Base-by-base conservation (phyloP, 2,113 vertebrate species). In the Trichomycterus rosablanca region DNA sequence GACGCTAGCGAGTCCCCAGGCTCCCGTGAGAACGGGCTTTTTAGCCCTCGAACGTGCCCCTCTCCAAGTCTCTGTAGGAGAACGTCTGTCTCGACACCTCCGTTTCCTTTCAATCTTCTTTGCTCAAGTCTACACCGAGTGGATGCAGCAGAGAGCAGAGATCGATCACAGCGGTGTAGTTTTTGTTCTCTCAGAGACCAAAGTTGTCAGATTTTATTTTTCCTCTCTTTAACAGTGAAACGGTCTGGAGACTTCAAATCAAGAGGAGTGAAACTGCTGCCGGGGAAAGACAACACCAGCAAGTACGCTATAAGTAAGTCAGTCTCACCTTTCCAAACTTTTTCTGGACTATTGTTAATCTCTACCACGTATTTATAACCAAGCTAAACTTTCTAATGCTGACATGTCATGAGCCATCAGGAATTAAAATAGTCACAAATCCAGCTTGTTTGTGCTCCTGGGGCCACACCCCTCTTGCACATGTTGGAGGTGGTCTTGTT, bases 291-390 rank as follows among this genome's bases (percentile, higher is more conserved):
- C 91, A 93, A 93, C 91, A 94, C 88, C 84, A 95, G 94, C 90
- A 97, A 97, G 90, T 94, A 96, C 88, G 94, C 95, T 88, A 91
- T 97, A 88, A 96, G 94, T 97, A 93, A 97, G 94, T 97, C 82
- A 63, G 70, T 76, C 60, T 57, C 78, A 78, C 76, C 68, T 78
- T 72, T 72, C 72, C 76, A n/a, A n/a, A n/a, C n/a, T n/a, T n/a
- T n/a, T n/a, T n/a, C n/a, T n/a, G n/a, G n/a, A n/a, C n/a, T n/a
- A n/a, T n/a, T n/a, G n/a, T n/a, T n/a, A n/a, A n/a, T n/a, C n/a
- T n/a, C n/a, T n/a, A n/a, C n/a, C n/a, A n/a, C n/a, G n/a, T n/a
- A n/a, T n/a, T n/a, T n/a, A n/a, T n/a, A n/a, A n/a, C n/a, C n/a
- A n/a, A n/a, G n/a, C n/a, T n/a, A n/a, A n/a, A n/a, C n/a, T n/a